phyloP scores from a whole-genome alignment of 2,113 vertebrate genomes.

The Scomber japonicus region DNA sequence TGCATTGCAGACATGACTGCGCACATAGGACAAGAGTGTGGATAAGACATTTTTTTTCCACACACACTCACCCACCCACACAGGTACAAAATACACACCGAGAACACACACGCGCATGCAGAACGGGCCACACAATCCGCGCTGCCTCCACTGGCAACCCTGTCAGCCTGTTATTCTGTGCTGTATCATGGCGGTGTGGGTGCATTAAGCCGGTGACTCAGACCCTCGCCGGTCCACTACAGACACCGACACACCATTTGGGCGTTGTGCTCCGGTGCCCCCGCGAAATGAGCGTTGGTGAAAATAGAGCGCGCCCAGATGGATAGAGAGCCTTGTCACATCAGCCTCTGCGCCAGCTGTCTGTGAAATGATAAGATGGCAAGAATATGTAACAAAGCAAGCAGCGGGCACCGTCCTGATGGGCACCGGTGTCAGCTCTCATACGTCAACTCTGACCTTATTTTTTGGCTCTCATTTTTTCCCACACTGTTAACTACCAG shows the following conservation, averaged over 20 bases:
- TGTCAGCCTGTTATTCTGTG: slow-evolving; percentile 65
- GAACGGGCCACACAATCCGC: slow-evolving; percentile 31
- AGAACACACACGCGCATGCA: slow-evolving; percentile 21
- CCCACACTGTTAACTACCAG: slow-evolving; percentile 64
- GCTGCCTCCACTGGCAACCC: slow-evolving; percentile 56
- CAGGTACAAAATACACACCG: slow-evolving; percentile 62
- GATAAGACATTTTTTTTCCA: slow-evolving; percentile 43
- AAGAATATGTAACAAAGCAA: slow-evolving; percentile 69
- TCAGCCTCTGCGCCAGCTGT: slow-evolving; percentile 58
- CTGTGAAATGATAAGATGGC: slow-evolving; percentile 73
- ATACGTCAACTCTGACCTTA: slow-evolving; percentile 66
- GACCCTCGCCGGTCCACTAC: slow-evolving; percentile 73
- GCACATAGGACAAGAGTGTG: slow-evolving; percentile 61
- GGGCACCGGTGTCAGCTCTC: slow-evolving; percentile 42
- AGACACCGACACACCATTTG: slow-evolving; percentile 75
- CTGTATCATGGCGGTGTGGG: slow-evolving; percentile 71
- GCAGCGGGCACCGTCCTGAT: slow-evolving; percentile 48
- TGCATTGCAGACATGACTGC: slow-evolving; percentile 80
- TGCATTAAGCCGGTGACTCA: slow-evolving; percentile 74
- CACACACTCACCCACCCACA: slow-evolving; percentile 66
- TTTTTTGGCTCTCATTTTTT: slow-evolving; percentile 52
- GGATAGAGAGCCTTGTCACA: slow-evolving; percentile 66
- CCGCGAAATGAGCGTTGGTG: slow-evolving; percentile 66
- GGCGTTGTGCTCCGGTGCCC: slow-evolving; percentile 69
- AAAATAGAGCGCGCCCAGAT: slow-evolving; percentile 76